Evolutionary conservation across 2,888 invertebrate genomes (phyloP), one percentile per base, ranked within the genome.

Genomic region (Idaea biselata): DNA sequence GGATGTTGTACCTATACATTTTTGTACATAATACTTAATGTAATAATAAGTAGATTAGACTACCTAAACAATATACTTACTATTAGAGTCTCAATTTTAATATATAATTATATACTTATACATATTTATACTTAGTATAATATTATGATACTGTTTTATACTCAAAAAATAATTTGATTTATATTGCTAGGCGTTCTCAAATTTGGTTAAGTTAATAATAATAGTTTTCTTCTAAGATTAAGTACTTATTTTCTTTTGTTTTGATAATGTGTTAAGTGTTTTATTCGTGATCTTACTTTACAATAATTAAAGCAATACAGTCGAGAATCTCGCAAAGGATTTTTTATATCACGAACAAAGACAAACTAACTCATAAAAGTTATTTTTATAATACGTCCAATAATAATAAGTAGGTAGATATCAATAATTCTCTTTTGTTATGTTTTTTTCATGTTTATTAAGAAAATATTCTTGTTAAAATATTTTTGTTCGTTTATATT

Each of bases 1-100:
- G 82, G 79, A 78, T 78, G 58, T 63, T 64, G 57, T 60, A n/a
- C n/a, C n/a, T n/a, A 60, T 60, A 73, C 66, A 58, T 62, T 44
- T 56, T 18, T 55, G 58, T 66, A 62, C 58, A 44, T 44, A 7
- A 44, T 44, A 44, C 44, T 44, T 7, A 44, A n/a, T 32, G 32
- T 32, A 32, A 60, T 63, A 62, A 53, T 63, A 59, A 55, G 56
- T 61, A 56, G 58, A 56, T 61, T 53, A 44, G 8, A 44, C 11
- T 32, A 32, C 32, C 32, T 33, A 44, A 8, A 44, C 14, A 44
- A 44, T 44, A 44, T 8, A 44, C 44, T 44, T 14, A 2, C 44
- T 14, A 44, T 44, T 44, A 44, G 44, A 44, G 14, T 44, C 44
- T 7, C 11, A 44, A 44, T 44, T 33, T 7, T 33, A 11, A 25